phyloP scores from a whole-genome alignment of 2,888 invertebrate genomes.

The Tromatobia lineatoria region DNA sequence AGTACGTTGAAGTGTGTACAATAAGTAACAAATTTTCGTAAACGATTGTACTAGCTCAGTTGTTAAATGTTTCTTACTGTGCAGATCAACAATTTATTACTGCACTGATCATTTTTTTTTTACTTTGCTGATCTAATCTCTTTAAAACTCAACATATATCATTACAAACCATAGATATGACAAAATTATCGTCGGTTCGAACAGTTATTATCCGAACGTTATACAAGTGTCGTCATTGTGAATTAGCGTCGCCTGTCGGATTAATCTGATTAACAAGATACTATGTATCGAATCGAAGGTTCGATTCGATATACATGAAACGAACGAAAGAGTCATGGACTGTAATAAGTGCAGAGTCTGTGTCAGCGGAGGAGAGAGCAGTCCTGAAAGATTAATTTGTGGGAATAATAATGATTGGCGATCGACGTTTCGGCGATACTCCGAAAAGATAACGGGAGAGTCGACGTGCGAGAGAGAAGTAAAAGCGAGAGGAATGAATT shows the following conservation, averaged over 20 bases:
- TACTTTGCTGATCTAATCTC: no score
- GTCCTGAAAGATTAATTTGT: constrained; percentile 78
- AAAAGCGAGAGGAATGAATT: not conserved
- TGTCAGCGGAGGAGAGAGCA: constrained; percentile 63
- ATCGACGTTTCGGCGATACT: constrained; percentile 73
- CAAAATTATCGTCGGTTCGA: constrained; percentile 50
- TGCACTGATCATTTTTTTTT: no score
- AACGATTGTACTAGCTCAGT: no score
- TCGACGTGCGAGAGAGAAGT: constrained; percentile 58
- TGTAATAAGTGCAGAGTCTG: constrained; percentile 65
- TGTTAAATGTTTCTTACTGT: no score
- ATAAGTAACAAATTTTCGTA: no score
- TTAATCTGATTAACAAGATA: constrained; percentile 61
- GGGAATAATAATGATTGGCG: constrained; percentile 79
- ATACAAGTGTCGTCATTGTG: constrained; percentile 44
- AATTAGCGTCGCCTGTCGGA: constrained; percentile 53
- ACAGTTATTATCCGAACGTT: constrained; percentile 48
- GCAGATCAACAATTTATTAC: no score
- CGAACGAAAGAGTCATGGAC: constrained; percentile 58
- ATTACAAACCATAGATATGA: not conserved
- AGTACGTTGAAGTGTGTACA: no score
- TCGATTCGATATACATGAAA: constrained; percentile 39
- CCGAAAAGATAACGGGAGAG: constrained; percentile 69
- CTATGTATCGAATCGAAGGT: constrained; percentile 35
- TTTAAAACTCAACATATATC: no score